These are phyloP conservation scores for Panzeria rudis DNA, from an alignment of 2,888 invertebrate genomes.

Conservation along the genomic window DNA sequence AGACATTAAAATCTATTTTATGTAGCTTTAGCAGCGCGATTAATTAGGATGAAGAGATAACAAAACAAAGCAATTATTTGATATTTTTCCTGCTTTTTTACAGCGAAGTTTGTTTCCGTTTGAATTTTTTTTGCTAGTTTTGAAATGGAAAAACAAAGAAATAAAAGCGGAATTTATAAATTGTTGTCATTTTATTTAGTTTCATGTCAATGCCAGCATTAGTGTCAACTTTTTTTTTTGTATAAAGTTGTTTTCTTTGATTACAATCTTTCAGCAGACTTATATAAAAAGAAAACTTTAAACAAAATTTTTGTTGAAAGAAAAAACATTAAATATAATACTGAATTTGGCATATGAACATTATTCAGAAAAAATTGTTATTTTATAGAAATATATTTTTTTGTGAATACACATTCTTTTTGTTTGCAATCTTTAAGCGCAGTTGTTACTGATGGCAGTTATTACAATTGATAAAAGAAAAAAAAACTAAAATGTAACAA, in stretches of 20 bases:
- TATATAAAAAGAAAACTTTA: no score
- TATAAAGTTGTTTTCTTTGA: background rate
- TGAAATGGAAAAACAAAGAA: background rate
- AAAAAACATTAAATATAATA: background rate
- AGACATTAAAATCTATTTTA: conserved; percentile 52
- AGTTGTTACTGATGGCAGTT: no score
- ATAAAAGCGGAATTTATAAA: conserved; percentile 28
- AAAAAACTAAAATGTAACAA: no score
- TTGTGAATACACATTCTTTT: no score
- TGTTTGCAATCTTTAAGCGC: no score
- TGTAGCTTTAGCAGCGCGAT: conserved; percentile 22
- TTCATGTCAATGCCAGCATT: conserved; percentile 45
- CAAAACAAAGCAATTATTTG: conserved; percentile 51
- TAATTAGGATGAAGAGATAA: conserved; percentile 52
- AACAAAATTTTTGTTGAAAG: no score
- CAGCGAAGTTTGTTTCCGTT: background rate
- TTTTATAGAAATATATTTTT: no score
- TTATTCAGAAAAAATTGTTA: no score
- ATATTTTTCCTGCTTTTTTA: background rate
- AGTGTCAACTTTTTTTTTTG: conserved; percentile 19
- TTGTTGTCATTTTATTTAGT: conserved; percentile 37
- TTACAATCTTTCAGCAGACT: no score
- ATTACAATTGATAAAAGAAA: no score
- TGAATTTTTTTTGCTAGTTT: background rate
- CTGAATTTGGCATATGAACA: background rate